phyloP scores from a whole-genome alignment of 1,140 invertebrate species.

The Solen grandis region DNA sequence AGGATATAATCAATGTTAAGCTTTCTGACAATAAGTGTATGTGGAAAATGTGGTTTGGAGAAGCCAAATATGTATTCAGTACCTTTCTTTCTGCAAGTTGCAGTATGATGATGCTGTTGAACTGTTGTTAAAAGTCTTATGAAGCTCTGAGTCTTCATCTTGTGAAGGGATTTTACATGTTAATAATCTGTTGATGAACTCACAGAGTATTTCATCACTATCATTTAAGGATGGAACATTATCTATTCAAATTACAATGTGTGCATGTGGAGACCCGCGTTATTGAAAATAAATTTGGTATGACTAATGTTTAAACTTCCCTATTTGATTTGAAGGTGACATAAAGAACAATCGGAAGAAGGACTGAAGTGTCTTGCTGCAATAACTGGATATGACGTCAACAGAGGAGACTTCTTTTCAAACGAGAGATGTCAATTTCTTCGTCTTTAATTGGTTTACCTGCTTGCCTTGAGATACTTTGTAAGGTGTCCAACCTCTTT shows the following conservation, averaged over 20 bases:
- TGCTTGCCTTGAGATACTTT: too few species aligned
- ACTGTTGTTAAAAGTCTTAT: conserved; percentile 25
- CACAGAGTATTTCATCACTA: conserved; percentile 8
- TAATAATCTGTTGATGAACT: conserved; percentile 41
- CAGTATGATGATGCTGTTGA: conserved; percentile 45
- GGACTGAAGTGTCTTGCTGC: neutral
- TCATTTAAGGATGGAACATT: conserved; percentile 30
- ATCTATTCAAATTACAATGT: conserved; percentile 49
- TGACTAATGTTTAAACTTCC: conserved; percentile 41
- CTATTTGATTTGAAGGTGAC: conserved; percentile 25
- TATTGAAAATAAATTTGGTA: conserved; percentile 51
- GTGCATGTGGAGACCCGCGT: conserved; percentile 51
- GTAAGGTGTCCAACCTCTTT: too few species aligned
- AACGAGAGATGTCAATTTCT: too few species aligned
- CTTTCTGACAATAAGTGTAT: conserved; percentile 31
- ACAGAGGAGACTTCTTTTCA: too few species aligned
- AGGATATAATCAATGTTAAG: conserved; percentile 10
- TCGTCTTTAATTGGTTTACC: too few species aligned
- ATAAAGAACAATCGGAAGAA: neutral
- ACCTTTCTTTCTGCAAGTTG: conserved; percentile 43
- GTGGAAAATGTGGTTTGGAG: conserved; percentile 36
- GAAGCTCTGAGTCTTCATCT: conserved; percentile 26
- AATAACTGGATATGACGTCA: conserved; percentile 13
- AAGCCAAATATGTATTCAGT: conserved; percentile 44
- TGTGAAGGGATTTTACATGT: conserved; percentile 30